A percentile compares a stretch with the other conserved stretches of the same genome.
phyloP scores from a whole-genome alignment of 1,140 invertebrate species.

The Cylas formicarius region DNA sequence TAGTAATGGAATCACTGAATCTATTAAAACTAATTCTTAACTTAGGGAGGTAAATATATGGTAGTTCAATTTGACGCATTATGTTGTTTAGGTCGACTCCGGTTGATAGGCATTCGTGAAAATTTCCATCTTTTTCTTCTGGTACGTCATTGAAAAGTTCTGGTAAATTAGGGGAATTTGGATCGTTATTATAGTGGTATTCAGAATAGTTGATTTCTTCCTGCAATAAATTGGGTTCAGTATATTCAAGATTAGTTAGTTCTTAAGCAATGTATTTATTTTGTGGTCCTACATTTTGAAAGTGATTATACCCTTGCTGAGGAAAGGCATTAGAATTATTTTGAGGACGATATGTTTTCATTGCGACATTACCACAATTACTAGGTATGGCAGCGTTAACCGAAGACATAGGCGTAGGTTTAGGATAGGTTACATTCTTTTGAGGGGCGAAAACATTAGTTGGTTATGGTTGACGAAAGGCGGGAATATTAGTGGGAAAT shows the following conservation, averaged over 20 bases:
- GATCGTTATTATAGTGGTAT: constrained; percentile 1
- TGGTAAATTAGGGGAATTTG: not conserved
- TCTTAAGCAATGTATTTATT: constrained; percentile 1
- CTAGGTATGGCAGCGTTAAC: too few relatives aligned
- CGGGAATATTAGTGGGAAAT: not conserved
- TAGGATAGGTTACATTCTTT: not conserved
- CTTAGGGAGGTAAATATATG: constrained; percentile 1
- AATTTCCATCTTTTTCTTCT: constrained; percentile 2
- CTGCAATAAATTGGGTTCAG: not conserved
- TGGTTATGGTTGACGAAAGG: not conserved
- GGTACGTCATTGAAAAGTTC: not conserved
- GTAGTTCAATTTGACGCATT: not conserved
- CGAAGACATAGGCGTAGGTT: not conserved
- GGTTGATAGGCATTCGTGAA: constrained; percentile 1
- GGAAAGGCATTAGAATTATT: too few relatives aligned
- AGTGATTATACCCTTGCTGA: too few relatives aligned
- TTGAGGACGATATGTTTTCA: too few relatives aligned
- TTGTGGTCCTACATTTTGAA: constrained; percentile 2
- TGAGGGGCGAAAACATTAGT: not conserved
- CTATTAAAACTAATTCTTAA: not conserved
- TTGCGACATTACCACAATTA: too few relatives aligned
- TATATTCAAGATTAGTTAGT: not conserved
- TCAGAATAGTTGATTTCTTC: too few relatives aligned
- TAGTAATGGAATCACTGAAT: too few relatives aligned
- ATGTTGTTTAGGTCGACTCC: constrained; percentile 12